These are phyloP conservation scores for Sterna hirundo DNA, from an alignment of 2,113 vertebrate species.

Conservation along the genomic window DNA sequence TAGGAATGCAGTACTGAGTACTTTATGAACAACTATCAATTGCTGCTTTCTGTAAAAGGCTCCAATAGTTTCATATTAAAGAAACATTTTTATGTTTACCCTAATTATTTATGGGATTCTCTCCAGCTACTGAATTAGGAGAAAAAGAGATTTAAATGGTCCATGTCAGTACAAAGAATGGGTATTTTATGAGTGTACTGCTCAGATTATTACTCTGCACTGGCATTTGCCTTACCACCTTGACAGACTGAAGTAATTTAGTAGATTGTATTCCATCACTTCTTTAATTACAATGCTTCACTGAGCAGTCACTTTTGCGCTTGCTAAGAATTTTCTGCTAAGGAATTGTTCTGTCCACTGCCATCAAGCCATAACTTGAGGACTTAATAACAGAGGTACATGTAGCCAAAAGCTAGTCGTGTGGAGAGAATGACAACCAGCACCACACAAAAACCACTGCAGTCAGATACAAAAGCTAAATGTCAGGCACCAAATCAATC, in stretches of 20 bases:
- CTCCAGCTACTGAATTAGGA: background rate
- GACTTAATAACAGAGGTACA: conserved; percentile 38
- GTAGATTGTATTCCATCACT: background rate
- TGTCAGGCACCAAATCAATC: background rate
- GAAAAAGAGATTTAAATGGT: conserved; percentile 18
- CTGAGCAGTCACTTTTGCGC: conserved; percentile 22
- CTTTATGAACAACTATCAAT: background rate
- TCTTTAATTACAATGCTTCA: conserved; percentile 44
- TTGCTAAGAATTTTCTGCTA: conserved; percentile 38
- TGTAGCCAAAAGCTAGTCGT: background rate
- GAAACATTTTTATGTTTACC: background rate
- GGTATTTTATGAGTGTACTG: conserved; percentile 16
- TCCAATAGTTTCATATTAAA: background rate
- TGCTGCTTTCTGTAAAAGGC: background rate
- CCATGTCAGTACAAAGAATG: conserved; percentile 13
- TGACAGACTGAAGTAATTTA: conserved; percentile 36
- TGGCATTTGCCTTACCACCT: background rate
- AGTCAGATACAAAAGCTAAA: background rate
- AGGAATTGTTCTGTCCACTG: conserved; percentile 46
- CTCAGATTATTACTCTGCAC: background rate
- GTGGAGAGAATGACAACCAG: conserved; percentile 20
- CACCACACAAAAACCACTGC: background rate
- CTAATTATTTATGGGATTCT: background rate
- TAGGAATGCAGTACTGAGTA: background rate
- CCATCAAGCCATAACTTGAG: conserved; percentile 32